Percentiles rank a stretch among this genome's conserved stretches.
phyloP scores from a whole-genome alignment of 2,888 invertebrate genomes.

The Pardosa pseudoannulata region DNA sequence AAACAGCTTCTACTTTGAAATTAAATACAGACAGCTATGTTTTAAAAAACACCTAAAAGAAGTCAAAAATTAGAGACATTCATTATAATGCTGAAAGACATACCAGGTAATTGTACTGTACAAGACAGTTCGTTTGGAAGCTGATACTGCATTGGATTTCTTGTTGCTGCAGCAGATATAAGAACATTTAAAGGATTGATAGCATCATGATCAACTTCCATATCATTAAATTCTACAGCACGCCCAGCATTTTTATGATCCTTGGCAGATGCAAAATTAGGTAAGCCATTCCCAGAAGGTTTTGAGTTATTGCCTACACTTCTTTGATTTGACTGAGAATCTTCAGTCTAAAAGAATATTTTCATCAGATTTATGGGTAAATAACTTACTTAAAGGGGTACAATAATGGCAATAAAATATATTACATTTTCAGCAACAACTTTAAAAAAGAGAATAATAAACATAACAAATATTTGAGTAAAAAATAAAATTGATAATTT shows the following conservation, averaged over 20 bases:
- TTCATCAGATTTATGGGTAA: too few relatives aligned
- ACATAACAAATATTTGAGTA: too few relatives aligned
- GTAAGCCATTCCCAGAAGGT: neutral
- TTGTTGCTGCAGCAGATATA: slow-evolving; percentile 87
- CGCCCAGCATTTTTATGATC: neutral
- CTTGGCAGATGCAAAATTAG: neutral
- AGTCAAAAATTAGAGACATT: too few relatives aligned
- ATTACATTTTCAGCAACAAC: too few relatives aligned
- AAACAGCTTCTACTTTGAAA: too few relatives aligned
- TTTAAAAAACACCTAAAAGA: too few relatives aligned
- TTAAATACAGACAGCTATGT: too few relatives aligned
- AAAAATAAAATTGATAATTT: too few relatives aligned
- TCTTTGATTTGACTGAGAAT: neutral
- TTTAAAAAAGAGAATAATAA: too few relatives aligned
- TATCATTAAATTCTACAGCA: neutral
- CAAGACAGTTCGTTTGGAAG: slow-evolving; percentile 88
- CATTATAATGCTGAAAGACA: too few relatives aligned
- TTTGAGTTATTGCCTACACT: neutral
- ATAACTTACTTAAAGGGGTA: too few relatives aligned
- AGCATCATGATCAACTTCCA: slow-evolving; percentile 28
- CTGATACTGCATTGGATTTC: slow-evolving; percentile 94
- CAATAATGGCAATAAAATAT: too few relatives aligned
- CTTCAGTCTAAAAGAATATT: neutral
- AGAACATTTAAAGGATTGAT: slow-evolving; percentile 85
- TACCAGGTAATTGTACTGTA: slow-evolving; percentile 87